Evolutionary conservation across 2,888 invertebrate genomes (phyloP).

Genomic region (Carcina quercana): DNA sequence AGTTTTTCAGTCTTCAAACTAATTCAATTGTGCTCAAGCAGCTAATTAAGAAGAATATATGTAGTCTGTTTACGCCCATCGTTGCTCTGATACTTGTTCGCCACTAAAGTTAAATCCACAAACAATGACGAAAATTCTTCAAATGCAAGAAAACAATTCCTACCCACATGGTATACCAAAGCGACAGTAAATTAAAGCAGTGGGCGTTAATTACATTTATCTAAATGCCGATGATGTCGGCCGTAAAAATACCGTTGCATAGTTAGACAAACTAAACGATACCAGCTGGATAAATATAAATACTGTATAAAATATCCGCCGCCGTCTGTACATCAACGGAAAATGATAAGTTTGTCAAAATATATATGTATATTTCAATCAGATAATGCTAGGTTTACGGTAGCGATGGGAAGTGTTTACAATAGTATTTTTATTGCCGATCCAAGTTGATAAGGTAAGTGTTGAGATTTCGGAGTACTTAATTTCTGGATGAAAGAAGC

Average conservation of each 20-base stretch:
- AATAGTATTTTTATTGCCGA: conserved; percentile 22
- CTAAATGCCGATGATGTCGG: conserved; percentile 23
- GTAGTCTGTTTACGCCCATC: too few relatives aligned
- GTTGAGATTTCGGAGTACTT: conserved; percentile 5
- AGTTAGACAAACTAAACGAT: conserved; percentile 5
- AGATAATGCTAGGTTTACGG: conserved; percentile 29
- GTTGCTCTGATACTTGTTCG: too few relatives aligned
- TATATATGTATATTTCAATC: conserved; percentile 35
- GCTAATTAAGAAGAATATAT: too few relatives aligned
- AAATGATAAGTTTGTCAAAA: conserved; percentile 7
- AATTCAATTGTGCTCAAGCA: too few relatives aligned
- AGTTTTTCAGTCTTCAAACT: too few relatives aligned
- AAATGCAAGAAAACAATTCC: not conserved
- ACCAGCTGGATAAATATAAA: not conserved
- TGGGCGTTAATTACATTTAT: conserved; percentile 47
- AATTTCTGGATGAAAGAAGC: too few relatives aligned
- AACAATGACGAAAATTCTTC: too few relatives aligned
- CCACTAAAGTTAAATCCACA: too few relatives aligned
- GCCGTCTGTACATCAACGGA: not conserved
- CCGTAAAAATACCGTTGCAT: conserved; percentile 37
- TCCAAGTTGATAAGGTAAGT: conserved; percentile 16
- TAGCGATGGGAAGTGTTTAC: conserved; percentile 28
- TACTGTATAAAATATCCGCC: too few relatives aligned
- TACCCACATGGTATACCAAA: conserved; percentile 5
- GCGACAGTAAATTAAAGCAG: conserved; percentile 14